These are phyloP conservation scores for Alectoris magna DNA, from an alignment of 2,797 vertebrate genomes.

Conservation along the genomic window DNA sequence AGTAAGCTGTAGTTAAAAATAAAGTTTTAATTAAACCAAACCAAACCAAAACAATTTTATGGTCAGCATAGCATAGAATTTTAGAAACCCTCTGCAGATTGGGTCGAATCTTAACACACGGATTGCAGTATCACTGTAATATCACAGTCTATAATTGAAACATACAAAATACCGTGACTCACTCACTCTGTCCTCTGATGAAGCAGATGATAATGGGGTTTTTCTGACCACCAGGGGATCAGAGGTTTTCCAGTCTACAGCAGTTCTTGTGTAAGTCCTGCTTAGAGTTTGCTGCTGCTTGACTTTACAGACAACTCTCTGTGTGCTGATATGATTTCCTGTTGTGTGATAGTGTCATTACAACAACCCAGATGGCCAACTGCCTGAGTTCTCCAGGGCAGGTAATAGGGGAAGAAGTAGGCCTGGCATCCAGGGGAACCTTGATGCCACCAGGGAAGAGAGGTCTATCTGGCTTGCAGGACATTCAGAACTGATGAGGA, in stretches of 20 bases:
- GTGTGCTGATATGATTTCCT: background rate
- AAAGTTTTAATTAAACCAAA: background rate
- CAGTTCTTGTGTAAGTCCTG: background rate
- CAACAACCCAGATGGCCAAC: background rate
- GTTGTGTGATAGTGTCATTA: background rate
- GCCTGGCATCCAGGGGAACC: fast-evolving
- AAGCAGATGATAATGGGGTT: background rate
- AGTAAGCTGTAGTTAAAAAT: background rate
- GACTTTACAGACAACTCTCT: background rate
- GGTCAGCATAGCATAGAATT: background rate
- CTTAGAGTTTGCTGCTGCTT: background rate
- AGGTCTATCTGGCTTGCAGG: background rate
- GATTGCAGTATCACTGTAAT: background rate
- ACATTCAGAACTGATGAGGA: background rate
- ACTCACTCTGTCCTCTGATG: background rate
- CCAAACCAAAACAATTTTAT: background rate
- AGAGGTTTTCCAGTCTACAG: background rate
- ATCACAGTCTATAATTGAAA: background rate
- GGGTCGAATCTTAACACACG: background rate
- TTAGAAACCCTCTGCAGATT: background rate
- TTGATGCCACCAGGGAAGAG: background rate
- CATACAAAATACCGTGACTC: background rate
- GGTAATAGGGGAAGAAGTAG: background rate
- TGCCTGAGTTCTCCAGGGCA: background rate
- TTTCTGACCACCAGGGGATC: background rate